Evolutionary conservation across 1,140 invertebrate genomes (phyloP), one percentile per base, ranked within the genome.

Genomic region (Bombus balteatus): DNA sequence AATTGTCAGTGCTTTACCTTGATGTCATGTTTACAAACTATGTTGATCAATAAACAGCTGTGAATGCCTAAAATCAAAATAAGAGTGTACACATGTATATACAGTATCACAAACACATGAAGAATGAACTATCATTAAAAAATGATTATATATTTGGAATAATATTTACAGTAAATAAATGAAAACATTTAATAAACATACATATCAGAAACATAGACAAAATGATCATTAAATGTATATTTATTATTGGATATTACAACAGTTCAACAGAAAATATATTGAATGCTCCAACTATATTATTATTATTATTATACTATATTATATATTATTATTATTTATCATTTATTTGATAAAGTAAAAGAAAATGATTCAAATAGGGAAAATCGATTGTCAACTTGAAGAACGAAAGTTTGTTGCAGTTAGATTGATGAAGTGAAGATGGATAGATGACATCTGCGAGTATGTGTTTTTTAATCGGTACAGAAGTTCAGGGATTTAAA

Each of bases 11-110:
- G 71, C 5, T 73, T 88, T 91, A 93, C 94, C 94, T 94, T 82
- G 94, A 94, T 88, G 93, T 94, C 94, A 94, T 94, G 88, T 71
- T 92, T 85, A 77, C 80, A 41, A 59, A 25, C 57, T 37, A 72
- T 73, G 72, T 77, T 80, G 79, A 66, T 68, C 9, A 53, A 72
- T 25, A 34, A 76, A 68, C 57, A 74, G n/a, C 73, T 47, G 62
- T 72, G 43, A 85, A 82, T 90, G 77, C 62, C 84, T 91, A 43
- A 39, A 90, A 85, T 34, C 53, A 90, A 91, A 90, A 85, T 41
- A 87, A 75, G 75, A 57, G 25, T 25, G 28, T 37, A 59, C 6
- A 59, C 6, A 41, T 28, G 74, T 66, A 81, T 6, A 37, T 66
- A 15, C 37, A 53, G 37, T 65, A 22, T 75, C 13, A 53, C 18